Conservation (phyloP, 2,888 invertebrate species). For the Machimus rusticus region DNA sequence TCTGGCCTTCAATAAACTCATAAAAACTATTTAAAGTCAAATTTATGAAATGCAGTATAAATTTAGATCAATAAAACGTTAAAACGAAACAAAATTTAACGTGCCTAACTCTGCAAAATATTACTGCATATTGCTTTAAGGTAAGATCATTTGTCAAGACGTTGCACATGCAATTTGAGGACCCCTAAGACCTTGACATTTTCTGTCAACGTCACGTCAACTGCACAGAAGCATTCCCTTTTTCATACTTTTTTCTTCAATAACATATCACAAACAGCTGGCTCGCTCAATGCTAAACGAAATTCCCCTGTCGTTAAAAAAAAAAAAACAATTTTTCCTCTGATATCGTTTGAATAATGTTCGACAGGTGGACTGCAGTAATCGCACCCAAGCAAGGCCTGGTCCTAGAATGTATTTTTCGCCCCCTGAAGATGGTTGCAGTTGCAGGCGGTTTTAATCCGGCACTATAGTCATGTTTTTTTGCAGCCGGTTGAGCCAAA, state of each 20-base stretch:
- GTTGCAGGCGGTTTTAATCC: neutral
- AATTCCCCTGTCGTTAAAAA: neutral
- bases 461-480: neutral
- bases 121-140: neutral
- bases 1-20: neutral
- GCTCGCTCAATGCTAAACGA: neutral
- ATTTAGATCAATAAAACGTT: neutral
- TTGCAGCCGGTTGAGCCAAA: neutral
- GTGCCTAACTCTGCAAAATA: neutral
- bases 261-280: neutral
- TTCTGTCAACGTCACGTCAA: neutral
- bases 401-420: neutral
- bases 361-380: neutral
- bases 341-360: neutral
- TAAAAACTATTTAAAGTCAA: neutral
- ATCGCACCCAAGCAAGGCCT: neutral
- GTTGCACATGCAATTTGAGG: neutral
- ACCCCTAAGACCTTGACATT: neutral
- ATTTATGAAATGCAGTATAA: neutral
- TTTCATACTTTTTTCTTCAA: neutral
- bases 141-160: neutral
- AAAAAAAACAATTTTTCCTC: neutral
- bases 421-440: neutral
- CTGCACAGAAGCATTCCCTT: neutral
- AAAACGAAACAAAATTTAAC: neutral